Percentiles rank a stretch among this genome's conserved stretches.
Evolutionary conservation across 2,797 vertebrate genomes (phyloP).

Genomic region (Taenioides sp.): DNA sequence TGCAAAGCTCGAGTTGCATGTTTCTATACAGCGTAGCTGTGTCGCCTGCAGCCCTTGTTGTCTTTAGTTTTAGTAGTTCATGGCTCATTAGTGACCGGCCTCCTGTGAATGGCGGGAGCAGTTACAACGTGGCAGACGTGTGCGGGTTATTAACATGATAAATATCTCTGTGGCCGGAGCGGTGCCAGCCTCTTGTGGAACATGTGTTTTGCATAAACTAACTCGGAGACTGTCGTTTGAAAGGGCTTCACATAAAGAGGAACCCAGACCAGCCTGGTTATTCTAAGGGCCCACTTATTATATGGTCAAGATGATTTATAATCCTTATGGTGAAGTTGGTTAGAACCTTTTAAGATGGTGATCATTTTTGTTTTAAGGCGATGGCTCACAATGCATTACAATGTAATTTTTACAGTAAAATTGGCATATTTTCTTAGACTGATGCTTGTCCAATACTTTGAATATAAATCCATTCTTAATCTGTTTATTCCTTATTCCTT

Average conservation of each 20-base stretch:
- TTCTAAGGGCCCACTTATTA: too few relatives aligned
- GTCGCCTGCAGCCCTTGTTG: slow-evolving; percentile 41
- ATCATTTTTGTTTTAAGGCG: neutral
- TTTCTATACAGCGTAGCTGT: neutral
- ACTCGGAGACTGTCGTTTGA: slow-evolving; percentile 8
- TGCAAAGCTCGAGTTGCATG: neutral
- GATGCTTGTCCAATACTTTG: too few relatives aligned
- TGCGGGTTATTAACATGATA: slow-evolving; percentile 57
- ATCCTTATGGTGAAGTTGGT: neutral
- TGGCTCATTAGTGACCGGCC: slow-evolving; percentile 59
- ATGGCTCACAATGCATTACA: neutral
- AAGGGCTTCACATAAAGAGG: neutral
- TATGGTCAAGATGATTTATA: neutral
- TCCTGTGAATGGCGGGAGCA: slow-evolving; percentile 41
- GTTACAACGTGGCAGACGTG: slow-evolving; percentile 49
- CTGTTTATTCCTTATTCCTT: too few relatives aligned
- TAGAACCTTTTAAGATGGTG: neutral
- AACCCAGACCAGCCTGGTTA: neutral
- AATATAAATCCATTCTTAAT: too few relatives aligned
- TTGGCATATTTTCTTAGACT: too few relatives aligned
- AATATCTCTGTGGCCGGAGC: slow-evolving; percentile 40
- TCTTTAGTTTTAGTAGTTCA: slow-evolving; percentile 53
- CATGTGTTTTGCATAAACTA: slow-evolving; percentile 49
- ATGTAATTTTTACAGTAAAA: too few relatives aligned
- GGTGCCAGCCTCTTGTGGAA: slow-evolving; percentile 31